Conservation (phyloP, 2,797 vertebrate genomes). For the Tympanoctomys barrerae region DNA sequence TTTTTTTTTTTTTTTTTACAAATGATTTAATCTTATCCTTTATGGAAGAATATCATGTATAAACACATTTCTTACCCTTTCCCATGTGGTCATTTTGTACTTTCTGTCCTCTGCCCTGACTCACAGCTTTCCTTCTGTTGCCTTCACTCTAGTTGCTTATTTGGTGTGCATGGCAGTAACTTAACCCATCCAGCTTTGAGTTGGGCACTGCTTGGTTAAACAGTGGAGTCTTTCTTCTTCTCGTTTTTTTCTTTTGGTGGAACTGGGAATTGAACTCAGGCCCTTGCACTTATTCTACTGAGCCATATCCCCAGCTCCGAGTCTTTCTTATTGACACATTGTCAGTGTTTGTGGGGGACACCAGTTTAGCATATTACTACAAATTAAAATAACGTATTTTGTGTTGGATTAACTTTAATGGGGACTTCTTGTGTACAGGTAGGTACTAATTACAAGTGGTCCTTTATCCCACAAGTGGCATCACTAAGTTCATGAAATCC, state of each 20-base stretch:
- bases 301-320: too few species aligned
- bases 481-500: conserved; percentile 21
- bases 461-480: background rate
- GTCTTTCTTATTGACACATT: background rate
- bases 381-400: conserved; percentile 19
- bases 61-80: background rate
- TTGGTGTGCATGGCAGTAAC: background rate
- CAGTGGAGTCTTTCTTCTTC: background rate
- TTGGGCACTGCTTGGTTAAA: background rate
- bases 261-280: too few species aligned
- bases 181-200: background rate
- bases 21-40: background rate
- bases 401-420: conserved; percentile 20
- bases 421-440: background rate
- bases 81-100: background rate
- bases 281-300: too few species aligned
- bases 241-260: too few species aligned
- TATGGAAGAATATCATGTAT: background rate
- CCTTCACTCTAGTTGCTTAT: background rate
- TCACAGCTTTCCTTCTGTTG: background rate
- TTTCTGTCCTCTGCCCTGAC: background rate
- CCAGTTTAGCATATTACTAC: conserved; percentile 32
- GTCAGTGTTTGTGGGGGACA: background rate
- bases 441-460: conserved; percentile 19
- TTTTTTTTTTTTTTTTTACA: background rate